These are phyloP conservation scores for Syrista parreyssii DNA, from an alignment of 2,888 invertebrate genomes.

Conservation along the genomic window DNA sequence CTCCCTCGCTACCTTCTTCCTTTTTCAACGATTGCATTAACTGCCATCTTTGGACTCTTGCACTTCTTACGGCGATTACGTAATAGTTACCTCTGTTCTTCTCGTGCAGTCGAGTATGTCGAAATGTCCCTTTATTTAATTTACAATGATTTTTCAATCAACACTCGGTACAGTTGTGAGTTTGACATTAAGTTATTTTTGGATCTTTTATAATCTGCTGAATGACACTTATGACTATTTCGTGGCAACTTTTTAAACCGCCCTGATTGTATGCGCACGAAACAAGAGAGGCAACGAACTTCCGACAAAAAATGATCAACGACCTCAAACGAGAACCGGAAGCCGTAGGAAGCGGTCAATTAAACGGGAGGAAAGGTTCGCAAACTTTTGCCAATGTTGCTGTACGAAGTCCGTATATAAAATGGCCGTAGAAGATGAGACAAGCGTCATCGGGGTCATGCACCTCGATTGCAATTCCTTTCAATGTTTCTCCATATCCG, in stretches of 20 bases:
- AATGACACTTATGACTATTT: neutral
- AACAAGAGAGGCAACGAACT: slow-evolving; percentile 45
- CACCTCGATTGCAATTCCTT: neutral
- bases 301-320: slow-evolving; percentile 53
- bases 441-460: neutral
- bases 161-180: neutral
- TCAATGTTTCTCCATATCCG: neutral
- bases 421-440: neutral
- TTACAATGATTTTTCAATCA: neutral
- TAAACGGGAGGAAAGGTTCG: slow-evolving; percentile 29
- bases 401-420: neutral
- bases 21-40: neutral
- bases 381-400: neutral
- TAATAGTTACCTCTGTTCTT: neutral
- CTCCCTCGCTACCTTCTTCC: neutral
- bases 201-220: neutral
- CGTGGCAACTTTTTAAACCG: neutral
- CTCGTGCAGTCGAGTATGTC: neutral
- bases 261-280: neutral
- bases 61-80: neutral
- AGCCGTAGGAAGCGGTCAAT: slow-evolving; percentile 59
- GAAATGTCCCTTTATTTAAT: fast-evolving
- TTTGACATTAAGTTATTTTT: neutral
- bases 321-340: slow-evolving; percentile 51
- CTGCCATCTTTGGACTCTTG: neutral